These are phyloP conservation scores for Ataeniobius toweri DNA, from an alignment of 2,797 vertebrate species.

Conservation along the genomic window DNA sequence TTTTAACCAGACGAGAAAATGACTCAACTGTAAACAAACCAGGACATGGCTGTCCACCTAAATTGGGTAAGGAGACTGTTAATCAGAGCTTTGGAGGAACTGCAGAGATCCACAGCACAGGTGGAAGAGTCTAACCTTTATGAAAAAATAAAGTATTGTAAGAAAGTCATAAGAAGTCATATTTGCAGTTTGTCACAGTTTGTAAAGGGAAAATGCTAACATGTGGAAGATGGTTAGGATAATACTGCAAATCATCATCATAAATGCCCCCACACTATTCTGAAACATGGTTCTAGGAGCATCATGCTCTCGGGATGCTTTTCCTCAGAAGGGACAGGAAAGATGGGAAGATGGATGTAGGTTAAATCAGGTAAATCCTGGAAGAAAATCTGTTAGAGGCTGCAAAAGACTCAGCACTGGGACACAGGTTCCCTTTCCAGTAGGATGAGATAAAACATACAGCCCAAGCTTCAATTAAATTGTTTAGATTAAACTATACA, in stretches of 20 bases:
- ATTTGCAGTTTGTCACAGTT: not conserved
- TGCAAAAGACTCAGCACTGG: too few relatives aligned
- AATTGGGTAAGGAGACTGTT: not conserved
- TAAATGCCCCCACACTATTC: not conserved
- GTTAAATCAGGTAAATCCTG: too few relatives aligned
- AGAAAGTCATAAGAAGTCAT: not conserved
- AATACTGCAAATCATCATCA: not conserved
- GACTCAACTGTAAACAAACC: not conserved
- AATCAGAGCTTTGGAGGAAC: not conserved
- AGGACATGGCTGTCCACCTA: not conserved
- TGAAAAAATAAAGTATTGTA: not conserved
- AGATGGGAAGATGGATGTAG: not conserved
- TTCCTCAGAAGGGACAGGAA: too few relatives aligned
- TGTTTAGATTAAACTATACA: too few relatives aligned
- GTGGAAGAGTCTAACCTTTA: not conserved
- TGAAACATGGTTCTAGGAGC: not conserved
- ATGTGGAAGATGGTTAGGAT: not conserved
- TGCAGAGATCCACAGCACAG: not conserved
- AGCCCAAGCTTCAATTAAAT: too few relatives aligned
- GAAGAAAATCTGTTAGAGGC: too few relatives aligned
- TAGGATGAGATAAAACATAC: too few relatives aligned
- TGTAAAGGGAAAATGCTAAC: not conserved
- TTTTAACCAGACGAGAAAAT: not conserved
- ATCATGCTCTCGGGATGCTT: not conserved
- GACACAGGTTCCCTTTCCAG: too few relatives aligned